These are phyloP conservation scores for Amaurobius ferox DNA, from an alignment of 2,888 invertebrate species.

Conservation along the genomic window DNA sequence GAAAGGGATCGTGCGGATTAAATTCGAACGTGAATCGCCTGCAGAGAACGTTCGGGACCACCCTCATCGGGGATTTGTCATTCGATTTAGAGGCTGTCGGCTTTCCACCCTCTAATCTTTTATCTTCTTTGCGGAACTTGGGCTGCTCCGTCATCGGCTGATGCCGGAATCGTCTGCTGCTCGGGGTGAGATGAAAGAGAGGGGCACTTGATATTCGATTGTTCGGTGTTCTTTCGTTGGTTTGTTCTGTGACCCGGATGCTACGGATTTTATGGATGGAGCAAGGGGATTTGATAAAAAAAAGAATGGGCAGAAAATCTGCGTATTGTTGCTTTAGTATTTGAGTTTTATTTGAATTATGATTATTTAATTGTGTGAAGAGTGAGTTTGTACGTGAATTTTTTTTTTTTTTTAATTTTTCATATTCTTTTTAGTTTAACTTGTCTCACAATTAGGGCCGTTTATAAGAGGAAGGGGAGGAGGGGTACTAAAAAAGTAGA, in stretches of 20 bases:
- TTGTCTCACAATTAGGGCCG: too few species aligned
- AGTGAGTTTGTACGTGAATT: too few species aligned
- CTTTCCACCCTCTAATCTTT: background rate
- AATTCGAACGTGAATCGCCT: conserved; percentile 25
- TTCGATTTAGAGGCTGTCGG: conserved; percentile 24
- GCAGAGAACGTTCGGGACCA: conserved; percentile 35
- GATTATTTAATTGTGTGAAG: too few species aligned
- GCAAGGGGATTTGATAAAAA: background rate
- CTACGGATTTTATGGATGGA: background rate
- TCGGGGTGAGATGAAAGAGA: background rate
- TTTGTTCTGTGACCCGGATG: background rate
- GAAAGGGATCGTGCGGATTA: conserved; percentile 8
- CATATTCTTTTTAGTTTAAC: too few species aligned
- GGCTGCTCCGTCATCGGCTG: background rate
- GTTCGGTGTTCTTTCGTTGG: background rate
- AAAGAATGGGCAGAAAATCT: too few species aligned
- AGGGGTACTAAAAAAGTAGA: too few species aligned
- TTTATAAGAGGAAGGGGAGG: too few species aligned
- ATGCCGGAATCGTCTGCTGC: background rate
- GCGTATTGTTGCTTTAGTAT: too few species aligned
- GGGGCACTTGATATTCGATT: background rate
- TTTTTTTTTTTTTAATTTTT: too few species aligned
- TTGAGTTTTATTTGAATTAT: too few species aligned
- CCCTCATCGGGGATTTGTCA: conserved; percentile 56
- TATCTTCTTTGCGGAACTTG: background rate